These are phyloP conservation scores for Pterocles gutturalis DNA, from an alignment of 2,113 vertebrate genomes.

Conservation along the genomic window DNA sequence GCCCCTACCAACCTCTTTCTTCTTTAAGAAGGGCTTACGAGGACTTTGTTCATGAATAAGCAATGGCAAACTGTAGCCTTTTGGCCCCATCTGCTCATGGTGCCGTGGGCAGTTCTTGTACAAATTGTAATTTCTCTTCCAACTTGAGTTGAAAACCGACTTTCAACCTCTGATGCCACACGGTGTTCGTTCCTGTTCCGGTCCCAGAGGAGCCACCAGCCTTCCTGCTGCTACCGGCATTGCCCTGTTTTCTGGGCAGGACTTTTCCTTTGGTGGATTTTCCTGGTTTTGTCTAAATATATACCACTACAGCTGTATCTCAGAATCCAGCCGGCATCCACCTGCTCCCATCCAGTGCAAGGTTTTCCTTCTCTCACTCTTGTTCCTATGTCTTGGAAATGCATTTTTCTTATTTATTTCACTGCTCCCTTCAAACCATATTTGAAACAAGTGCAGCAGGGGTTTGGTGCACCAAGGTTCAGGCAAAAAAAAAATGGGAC, in stretches of 20 bases:
- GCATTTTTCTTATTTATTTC: not conserved
- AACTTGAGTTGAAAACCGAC: accelerated
- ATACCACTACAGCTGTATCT: not conserved
- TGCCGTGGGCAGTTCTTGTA: not conserved
- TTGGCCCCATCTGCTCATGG: not conserved
- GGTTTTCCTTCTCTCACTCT: not conserved
- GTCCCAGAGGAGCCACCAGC: not conserved
- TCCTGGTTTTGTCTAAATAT: not conserved
- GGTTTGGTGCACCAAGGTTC: not conserved
- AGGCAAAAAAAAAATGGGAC: not conserved
- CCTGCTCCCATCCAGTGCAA: not conserved
- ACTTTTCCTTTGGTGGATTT: not conserved
- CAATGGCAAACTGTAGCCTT: not conserved
- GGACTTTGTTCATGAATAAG: not conserved
- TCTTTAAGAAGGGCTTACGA: accelerated
- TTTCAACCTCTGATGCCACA: accelerated
- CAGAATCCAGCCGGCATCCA: not conserved
- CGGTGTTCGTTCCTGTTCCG: not conserved
- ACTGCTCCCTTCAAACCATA: not conserved
- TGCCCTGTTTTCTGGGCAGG: not conserved
- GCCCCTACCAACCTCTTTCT: not conserved
- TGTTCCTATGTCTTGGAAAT: not conserved
- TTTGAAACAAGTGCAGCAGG: not conserved
- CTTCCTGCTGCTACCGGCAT: not conserved
- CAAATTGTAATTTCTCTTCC: not conserved